A percentile compares a stretch with the other conserved stretches of the same genome.
Evolutionary conservation across 64 coral and sea anemone species (phyloP).

Genomic region (Montipora efflorescens): DNA sequence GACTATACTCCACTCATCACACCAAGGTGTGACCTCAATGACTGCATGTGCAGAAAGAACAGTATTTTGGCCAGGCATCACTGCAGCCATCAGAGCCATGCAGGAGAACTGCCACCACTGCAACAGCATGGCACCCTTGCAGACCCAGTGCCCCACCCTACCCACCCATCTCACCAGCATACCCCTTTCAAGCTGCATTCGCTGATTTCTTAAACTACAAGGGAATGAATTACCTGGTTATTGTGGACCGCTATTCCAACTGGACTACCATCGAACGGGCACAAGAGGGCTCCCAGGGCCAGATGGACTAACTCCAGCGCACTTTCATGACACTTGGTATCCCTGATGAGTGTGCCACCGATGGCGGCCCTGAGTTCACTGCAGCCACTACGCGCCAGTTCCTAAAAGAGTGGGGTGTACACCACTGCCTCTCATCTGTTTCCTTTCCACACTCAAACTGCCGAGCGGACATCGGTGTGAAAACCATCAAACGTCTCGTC

Average conservation of each 20-base stretch:
- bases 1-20: too few relatives aligned
- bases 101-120: not conserved
- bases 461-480: not conserved
- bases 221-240: conserved; percentile 16
- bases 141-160: not conserved
- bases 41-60: too few relatives aligned
- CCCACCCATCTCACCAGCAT: conserved; percentile 1
- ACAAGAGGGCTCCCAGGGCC: conserved; percentile 1
- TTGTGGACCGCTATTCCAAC: conserved; percentile 30
- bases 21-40: too few relatives aligned
- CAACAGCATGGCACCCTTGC: conserved; percentile 4
- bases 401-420: conserved; percentile 36
- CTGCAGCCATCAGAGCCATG: too few relatives aligned
- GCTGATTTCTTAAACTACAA: conserved; percentile 49
- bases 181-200: not conserved
- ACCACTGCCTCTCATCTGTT: conserved; percentile 34
- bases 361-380: conserved; percentile 36
- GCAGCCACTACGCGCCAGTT: not conserved
- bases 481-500: conserved; percentile 27
- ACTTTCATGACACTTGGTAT: conserved; percentile 1
- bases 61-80: too few relatives aligned
- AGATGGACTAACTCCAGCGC: not conserved
- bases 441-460: conserved; percentile 53
- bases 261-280: conserved; percentile 18
- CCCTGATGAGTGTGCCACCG: not conserved